Percentiles rank a stretch among this genome's conserved stretches.
phyloP scores from a whole-genome alignment of 2,888 invertebrate genomes.

The Leptarthrus brevirostris region DNA sequence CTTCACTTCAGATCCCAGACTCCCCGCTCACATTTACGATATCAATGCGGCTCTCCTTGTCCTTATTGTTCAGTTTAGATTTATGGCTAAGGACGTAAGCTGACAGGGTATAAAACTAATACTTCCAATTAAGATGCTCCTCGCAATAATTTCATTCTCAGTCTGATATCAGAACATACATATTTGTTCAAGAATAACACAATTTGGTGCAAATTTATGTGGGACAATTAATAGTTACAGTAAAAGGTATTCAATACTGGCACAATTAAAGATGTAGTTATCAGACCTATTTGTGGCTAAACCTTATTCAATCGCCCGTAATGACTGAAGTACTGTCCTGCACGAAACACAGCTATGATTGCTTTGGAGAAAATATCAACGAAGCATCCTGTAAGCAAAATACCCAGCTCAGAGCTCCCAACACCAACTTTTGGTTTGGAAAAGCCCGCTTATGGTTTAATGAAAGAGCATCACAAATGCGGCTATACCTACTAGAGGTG shows the following conservation, averaged over 20 bases:
- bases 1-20: no score
- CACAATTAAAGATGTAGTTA: not conserved
- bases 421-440: not conserved
- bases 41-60: no score
- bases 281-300: not conserved
- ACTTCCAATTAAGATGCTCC: not conserved
- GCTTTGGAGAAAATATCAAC: conserved; percentile 15
- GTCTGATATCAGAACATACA: not conserved
- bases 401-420: not conserved
- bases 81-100: no score
- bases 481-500: conserved; percentile 20
- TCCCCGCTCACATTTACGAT: no score
- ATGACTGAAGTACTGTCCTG: conserved; percentile 2
- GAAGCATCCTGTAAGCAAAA: conserved; percentile 7
- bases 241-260: not conserved
- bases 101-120: not conserved
- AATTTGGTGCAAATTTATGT: not conserved
- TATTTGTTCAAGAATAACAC: not conserved
- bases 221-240: not conserved
- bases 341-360: conserved; percentile 7
- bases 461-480: conserved; percentile 40
- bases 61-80: no score
- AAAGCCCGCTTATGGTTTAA: conserved; percentile 16
- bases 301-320: conserved; percentile 26
- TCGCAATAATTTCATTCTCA: not conserved